Evolutionary conservation across 2,797 vertebrate species (phyloP).

Genomic region (Phrynocephalus vlangalii): DNA sequence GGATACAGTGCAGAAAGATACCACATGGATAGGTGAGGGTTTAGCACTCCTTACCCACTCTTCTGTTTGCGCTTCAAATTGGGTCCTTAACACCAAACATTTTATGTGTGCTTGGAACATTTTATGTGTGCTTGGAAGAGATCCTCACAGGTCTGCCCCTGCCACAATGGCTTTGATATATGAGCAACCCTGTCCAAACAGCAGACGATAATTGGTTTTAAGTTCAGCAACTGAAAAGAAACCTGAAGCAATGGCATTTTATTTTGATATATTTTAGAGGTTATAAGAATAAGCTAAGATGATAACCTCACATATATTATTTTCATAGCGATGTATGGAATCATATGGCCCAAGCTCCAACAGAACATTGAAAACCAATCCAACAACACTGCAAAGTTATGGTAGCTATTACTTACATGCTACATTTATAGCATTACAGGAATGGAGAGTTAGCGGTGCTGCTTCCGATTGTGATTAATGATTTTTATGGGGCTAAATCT

Average conservation of each 20-base stretch:
- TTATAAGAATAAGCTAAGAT: conserved; percentile 33
- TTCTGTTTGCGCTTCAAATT: neutral
- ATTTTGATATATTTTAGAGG: conserved; percentile 24
- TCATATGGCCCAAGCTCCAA: neutral
- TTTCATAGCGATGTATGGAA: neutral
- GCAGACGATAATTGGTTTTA: neutral
- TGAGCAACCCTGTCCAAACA: neutral
- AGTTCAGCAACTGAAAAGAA: conserved; percentile 50
- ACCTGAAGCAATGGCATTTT: conserved; percentile 48
- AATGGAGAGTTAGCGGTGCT: conserved; percentile 12
- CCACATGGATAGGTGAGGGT: neutral
- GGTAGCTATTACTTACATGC: conserved; percentile 15
- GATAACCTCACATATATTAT: conserved; percentile 24
- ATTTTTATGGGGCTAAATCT: conserved; percentile 22
- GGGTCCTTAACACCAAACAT: too few relatives aligned
- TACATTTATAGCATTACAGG: conserved; percentile 23
- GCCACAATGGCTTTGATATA: neutral
- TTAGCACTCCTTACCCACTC: neutral
- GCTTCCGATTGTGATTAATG: conserved; percentile 25
- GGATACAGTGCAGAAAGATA: neutral
- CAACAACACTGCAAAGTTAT: conserved; percentile 9
- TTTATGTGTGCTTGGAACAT: neutral
- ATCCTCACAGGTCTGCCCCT: neutral
- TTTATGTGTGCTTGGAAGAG: neutral
- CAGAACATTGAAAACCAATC: conserved; percentile 25